phyloP scores from a whole-genome alignment of 92 coral and sea anemone genomes.

The Siderastrea radians region DNA sequence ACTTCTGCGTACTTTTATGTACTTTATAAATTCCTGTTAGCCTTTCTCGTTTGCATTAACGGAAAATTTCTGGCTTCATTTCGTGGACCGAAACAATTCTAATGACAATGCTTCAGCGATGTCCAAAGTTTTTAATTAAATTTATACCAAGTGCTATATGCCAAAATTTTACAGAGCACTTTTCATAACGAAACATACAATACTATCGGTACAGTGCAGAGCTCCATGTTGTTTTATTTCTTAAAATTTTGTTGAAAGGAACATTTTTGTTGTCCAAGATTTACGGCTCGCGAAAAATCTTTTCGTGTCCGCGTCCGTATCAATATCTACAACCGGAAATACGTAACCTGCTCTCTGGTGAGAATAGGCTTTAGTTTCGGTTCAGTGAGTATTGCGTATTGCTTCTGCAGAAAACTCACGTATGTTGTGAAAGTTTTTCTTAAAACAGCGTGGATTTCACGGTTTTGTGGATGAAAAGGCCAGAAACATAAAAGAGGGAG shows the following conservation, averaged over 20 bases:
- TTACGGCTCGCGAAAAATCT: not conserved
- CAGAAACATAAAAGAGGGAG: not conserved
- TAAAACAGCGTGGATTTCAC: not conserved
- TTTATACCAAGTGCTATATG: too few relatives aligned
- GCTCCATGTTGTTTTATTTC: not conserved
- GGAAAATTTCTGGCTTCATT: too few relatives aligned
- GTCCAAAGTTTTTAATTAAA: too few relatives aligned
- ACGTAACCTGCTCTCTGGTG: constrained; percentile 22
- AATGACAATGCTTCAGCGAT: too few relatives aligned
- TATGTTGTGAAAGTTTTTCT: not conserved
- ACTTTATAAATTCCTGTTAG: not conserved
- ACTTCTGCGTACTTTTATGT: not conserved
- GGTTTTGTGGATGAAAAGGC: not conserved
- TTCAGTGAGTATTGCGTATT: not conserved
- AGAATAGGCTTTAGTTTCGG: constrained; percentile 8
- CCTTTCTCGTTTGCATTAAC: not conserved
- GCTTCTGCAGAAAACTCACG: not conserved
- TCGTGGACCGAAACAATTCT: too few relatives aligned
- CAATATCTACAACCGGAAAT: constrained; percentile 13
- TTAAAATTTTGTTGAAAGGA: not conserved
- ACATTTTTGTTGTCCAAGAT: not conserved
- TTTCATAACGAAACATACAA: not conserved
- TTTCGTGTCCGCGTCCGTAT: not conserved
- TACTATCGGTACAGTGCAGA: not conserved
- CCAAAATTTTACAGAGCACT: not conserved